Base-by-base conservation (phyloP, 1,140 invertebrate genomes). In the Pachypsylla venusta region DNA sequence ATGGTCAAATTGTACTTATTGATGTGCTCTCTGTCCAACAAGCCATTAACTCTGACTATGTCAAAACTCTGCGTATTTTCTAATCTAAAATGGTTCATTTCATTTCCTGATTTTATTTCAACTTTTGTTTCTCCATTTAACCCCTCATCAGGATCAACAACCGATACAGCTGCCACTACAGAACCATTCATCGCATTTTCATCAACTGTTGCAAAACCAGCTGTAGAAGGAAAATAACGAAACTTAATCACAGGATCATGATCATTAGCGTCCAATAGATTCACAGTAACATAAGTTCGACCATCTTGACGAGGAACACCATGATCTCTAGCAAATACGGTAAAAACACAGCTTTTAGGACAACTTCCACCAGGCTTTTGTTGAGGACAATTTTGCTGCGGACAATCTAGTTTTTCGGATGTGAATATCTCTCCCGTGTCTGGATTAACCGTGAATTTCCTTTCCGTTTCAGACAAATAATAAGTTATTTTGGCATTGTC, bases 401-500 rank as follows among this genome's bases (percentile, higher is more conserved):
- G 85, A 68, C 89, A 93, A 58, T 84, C 83, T 13, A 93, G 71
- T 12, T 77, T 75, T 68, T 91, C 87, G 0, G 81, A 79, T 0
- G 87, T 93, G 7, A 81, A 82, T 62, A 95, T 89, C 0, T 84
- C 79, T 4, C 91, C 91, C 0, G 85, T 89, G 68, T 92, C 85
- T 0, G 89, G 83, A 73, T 94, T 89, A 0, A 95, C 87, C 0
- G 81, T 80, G 67, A 94, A 94, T 67, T 92, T 88, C 60, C 80
- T 79, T 70, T 92, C 89, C 2, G 77, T 81, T 61, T 92, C 88
- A 1, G 86, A 79, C 19, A 95, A 70, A 69, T 90, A 91, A 66
- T 95, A 95, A 0, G 86, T 91, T 27, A 96, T 80, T 70, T 84
- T 84, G n/a, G 89, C 82, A 71, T 97, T 98, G 65, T 92, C 87